A percentile compares a stretch with the other conserved stretches of the same genome.
phyloP scores from a whole-genome alignment of 2,888 invertebrate species.

The Apamea monoglypha region DNA sequence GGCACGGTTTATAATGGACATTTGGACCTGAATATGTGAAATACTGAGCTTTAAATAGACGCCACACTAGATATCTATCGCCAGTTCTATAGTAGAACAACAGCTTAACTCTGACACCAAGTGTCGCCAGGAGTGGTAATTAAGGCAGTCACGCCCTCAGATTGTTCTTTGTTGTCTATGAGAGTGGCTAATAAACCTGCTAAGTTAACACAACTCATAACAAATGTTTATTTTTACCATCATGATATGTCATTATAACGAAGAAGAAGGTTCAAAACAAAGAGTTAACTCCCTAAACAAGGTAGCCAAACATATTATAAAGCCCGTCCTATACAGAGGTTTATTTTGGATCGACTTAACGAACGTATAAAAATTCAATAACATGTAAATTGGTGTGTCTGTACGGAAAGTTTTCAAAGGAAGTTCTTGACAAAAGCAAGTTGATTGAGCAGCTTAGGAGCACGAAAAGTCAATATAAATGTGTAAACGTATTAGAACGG shows the following conservation, averaged over 20 bases:
- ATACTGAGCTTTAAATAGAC: conserved; percentile 12
- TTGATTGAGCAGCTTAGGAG: conserved; percentile 80
- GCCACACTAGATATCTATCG: conserved; percentile 1
- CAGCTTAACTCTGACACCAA: conserved; percentile 17
- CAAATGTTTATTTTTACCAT: conserved; percentile 37
- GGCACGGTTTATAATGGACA: conserved; percentile 13
- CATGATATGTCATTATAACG: conserved; percentile 37
- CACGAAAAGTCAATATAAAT: conserved; percentile 62
- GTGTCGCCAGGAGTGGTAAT: conserved; percentile 19
- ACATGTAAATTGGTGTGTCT: conserved; percentile 88
- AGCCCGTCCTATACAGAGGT: conserved; percentile 40
- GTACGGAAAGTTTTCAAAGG: conserved; percentile 84
- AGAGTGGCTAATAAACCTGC: conserved; percentile 7
- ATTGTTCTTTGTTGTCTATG: conserved; percentile 17
- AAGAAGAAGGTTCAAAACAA: conserved; percentile 36
- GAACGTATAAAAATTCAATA: conserved; percentile 89
- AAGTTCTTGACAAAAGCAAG: conserved; percentile 82
- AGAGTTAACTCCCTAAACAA: conserved; percentile 48
- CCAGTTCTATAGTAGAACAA: not conserved
- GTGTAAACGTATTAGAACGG: conserved; percentile 58
- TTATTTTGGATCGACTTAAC: conserved; percentile 79
- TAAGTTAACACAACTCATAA: conserved; percentile 10
- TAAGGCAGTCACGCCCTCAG: conserved; percentile 22
- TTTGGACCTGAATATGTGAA: conserved; percentile 12
- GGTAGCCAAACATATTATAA: conserved; percentile 53